A percentile compares a stretch with the other conserved stretches of the same genome.
Evolutionary conservation across 2,113 vertebrate genomes (phyloP).

Genomic region (Amphiprion ocellaris): DNA sequence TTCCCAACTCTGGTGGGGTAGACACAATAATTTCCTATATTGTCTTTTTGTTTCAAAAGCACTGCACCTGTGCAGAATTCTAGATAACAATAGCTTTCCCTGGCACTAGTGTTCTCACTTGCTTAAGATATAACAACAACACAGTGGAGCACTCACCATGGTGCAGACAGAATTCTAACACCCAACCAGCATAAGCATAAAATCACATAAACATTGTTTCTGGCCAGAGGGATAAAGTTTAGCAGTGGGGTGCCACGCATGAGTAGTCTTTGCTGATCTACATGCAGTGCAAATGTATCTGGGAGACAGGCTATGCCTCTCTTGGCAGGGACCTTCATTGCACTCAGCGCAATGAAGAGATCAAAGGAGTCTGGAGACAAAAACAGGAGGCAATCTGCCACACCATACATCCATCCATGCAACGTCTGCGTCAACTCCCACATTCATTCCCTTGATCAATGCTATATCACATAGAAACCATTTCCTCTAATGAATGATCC

Average conservation of each 20-base stretch:
- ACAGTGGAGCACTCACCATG: not conserved
- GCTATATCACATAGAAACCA: conserved; percentile 25
- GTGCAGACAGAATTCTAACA: conserved; percentile 6
- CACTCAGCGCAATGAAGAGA: conserved; percentile 56
- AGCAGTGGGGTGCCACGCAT: conserved; percentile 18
- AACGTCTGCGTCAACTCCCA: conserved; percentile 26
- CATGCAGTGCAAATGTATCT: conserved; percentile 43
- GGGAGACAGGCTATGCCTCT: conserved; percentile 30
- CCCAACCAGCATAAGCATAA: conserved; percentile 40
- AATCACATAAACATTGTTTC: conserved; percentile 52
- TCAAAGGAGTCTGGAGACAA: conserved; percentile 64
- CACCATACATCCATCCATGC: conserved; percentile 58
- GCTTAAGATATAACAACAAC: conserved; percentile 8
- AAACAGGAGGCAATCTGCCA: conserved; percentile 65
- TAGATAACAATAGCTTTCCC: not conserved
- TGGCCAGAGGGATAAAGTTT: conserved; percentile 26
- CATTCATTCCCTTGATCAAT: conserved; percentile 25
- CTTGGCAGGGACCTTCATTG: conserved; percentile 41
- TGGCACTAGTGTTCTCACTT: not conserved
- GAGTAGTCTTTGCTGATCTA: conserved; percentile 31
- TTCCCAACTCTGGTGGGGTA: not conserved
- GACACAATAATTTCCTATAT: not conserved
- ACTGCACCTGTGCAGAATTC: not conserved
- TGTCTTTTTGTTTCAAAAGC: conserved; percentile 1
- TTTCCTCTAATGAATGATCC: conserved; percentile 33